A percentile compares a stretch with the other conserved stretches of the same genome.
These are phyloP conservation scores for Globicephala melas DNA, from an alignment of 2,113 vertebrate genomes.

Conservation along the genomic window DNA sequence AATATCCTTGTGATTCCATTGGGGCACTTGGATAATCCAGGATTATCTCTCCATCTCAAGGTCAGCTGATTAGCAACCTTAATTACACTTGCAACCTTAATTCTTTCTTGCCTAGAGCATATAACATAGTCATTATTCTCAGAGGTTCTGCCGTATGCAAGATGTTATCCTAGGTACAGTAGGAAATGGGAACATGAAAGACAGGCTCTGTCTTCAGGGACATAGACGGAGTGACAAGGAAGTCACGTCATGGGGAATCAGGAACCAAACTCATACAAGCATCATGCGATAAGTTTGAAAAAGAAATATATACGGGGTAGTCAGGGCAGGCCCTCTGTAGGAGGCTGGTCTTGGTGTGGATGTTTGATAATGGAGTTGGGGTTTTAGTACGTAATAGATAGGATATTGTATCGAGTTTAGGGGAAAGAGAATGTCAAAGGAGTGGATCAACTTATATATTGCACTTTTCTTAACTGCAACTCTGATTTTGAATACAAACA, in stretches of 20 bases:
- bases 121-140: no score
- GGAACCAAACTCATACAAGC: not conserved
- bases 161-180: rapidly evolving
- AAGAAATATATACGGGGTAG: not conserved
- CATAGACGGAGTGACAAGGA: not conserved
- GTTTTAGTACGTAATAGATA: not conserved
- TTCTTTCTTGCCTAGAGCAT: not conserved
- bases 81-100: no score
- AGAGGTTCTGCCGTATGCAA: no score
- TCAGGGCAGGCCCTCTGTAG: no score
- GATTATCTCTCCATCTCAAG: not conserved
- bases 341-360: no score
- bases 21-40: not conserved
- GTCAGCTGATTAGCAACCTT: no score
- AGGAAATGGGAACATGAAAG: not conserved
- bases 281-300: not conserved
- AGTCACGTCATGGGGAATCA: not conserved
- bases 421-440: not conserved
- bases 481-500: not conserved
- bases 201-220: not conserved
- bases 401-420: not conserved
- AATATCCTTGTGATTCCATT: not conserved
- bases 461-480: not conserved
- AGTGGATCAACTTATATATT: not conserved
- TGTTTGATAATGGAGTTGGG: not conserved